Conservation (phyloP, 92 coral and sea anemone species). For the Porites evermanni region DNA sequence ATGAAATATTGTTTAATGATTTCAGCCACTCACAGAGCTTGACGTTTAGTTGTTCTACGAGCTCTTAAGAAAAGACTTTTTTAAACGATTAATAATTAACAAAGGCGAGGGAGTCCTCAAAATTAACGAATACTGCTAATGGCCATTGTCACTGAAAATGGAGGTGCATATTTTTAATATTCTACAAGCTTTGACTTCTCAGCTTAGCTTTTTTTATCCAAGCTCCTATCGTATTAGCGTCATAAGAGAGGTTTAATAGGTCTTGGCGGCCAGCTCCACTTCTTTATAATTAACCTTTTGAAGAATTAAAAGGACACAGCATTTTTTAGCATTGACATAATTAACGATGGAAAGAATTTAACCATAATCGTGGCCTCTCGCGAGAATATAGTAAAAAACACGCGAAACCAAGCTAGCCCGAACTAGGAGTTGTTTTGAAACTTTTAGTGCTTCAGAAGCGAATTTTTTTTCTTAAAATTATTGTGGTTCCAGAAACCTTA, state of each 20-base stretch:
- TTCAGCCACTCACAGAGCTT: constrained; percentile 21
- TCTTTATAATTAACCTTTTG: not conserved
- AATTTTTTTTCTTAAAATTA: not conserved
- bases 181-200: not conserved
- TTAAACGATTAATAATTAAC: constrained; percentile 33
- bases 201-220: not conserved
- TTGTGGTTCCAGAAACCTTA: not conserved
- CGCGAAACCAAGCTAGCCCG: not conserved
- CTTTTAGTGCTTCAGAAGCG: not conserved
- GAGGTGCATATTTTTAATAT: too few species aligned
- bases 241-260: not conserved
- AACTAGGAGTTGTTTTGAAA: too few species aligned
- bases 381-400: not conserved
- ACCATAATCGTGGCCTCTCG: not conserved
- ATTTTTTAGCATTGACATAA: not conserved
- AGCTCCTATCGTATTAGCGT: not conserved
- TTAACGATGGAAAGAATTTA: not conserved
- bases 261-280: not conserved
- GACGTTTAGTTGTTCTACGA: not conserved
- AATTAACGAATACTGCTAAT: not conserved
- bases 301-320: not conserved
- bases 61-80: not conserved
- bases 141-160: not conserved
- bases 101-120: not conserved
- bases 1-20: not conserved